phyloP scores from a whole-genome alignment of 2,797 vertebrate species.

The Sorex maritimensis region DNA sequence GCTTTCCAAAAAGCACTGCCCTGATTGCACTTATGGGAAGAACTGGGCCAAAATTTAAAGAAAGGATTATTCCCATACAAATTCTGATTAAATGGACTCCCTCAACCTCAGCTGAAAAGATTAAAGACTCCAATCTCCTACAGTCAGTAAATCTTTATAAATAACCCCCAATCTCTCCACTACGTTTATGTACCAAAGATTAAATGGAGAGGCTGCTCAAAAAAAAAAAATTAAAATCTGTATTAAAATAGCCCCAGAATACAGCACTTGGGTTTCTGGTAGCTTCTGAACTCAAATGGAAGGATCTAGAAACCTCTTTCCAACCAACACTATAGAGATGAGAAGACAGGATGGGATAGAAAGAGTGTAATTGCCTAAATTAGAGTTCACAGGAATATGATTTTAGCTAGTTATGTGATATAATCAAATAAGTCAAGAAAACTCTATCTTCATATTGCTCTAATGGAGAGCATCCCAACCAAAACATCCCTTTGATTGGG shows the following conservation, averaged over 20 bases:
- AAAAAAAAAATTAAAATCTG: slow-evolving; percentile 85
- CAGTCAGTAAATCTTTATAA: slow-evolving; percentile 89
- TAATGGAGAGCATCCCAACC: slow-evolving; percentile 2
- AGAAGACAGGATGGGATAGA: not conserved
- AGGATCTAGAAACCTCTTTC: slow-evolving; percentile 51
- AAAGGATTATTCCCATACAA: slow-evolving; percentile 91
- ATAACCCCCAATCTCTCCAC: slow-evolving; percentile 89
- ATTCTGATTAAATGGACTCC: slow-evolving; percentile 92
- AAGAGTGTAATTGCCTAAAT: not conserved
- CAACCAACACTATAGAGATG: not conserved
- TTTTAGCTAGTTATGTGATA: not conserved
- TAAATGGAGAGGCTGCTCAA: slow-evolving; percentile 85
- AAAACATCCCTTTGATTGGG: not conserved
- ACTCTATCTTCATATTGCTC: not conserved
- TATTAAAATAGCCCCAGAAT: slow-evolving; percentile 72
- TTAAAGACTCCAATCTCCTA: slow-evolving; percentile 90
- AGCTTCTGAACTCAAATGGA: slow-evolving; percentile 62
- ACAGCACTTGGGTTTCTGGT: not conserved
- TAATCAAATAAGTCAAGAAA: not conserved
- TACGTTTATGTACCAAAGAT: slow-evolving; percentile 91
- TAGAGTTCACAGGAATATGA: not conserved
- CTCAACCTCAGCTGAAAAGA: slow-evolving; percentile 87
- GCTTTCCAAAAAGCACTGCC: slow-evolving; percentile 77
- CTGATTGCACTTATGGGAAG: slow-evolving; percentile 86
- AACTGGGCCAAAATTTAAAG: slow-evolving; percentile 90